These are phyloP conservation scores for Intellagama lesueurii DNA, from an alignment of 2,797 vertebrate species.

Conservation along the genomic window DNA sequence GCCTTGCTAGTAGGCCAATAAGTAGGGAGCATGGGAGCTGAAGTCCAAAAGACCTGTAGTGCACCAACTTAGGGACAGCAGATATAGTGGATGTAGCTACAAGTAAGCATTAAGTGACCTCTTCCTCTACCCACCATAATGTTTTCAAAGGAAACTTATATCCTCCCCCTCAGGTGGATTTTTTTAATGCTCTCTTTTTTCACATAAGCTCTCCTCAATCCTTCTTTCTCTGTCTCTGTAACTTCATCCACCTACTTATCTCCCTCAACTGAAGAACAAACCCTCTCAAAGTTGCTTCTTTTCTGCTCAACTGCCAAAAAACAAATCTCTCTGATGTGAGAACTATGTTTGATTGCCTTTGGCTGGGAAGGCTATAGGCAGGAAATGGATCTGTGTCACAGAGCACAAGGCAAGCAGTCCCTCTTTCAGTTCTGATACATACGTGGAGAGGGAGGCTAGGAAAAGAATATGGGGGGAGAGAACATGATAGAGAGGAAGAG, in stretches of 20 bases:
- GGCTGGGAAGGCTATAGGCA: neutral
- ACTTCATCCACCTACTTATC: neutral
- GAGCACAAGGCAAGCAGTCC: neutral
- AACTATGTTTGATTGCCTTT: accelerated
- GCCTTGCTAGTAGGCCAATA: neutral
- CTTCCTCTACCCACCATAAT: neutral
- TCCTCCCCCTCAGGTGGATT: neutral
- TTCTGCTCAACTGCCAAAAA: neutral
- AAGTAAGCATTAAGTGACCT: neutral
- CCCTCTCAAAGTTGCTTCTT: neutral
- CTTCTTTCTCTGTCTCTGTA: no score
- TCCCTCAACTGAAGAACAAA: neutral
- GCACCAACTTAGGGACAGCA: neutral
- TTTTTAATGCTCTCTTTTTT: neutral
- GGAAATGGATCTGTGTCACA: neutral
- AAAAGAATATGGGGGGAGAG: neutral
- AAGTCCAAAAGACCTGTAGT: neutral
- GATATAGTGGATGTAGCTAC: neutral
- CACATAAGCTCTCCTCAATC: no score
- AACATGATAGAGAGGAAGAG: neutral
- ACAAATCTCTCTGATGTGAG: neutral
- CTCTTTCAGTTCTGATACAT: neutral
- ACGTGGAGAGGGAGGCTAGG: neutral
- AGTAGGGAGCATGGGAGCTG: neutral
- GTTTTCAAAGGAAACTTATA: neutral